A percentile compares a stretch with the other conserved stretches of the same genome.
These are phyloP conservation scores for Caenorhabditis plicata DNA, from an alignment of 2,888 invertebrate species.

Conservation along the genomic window DNA sequence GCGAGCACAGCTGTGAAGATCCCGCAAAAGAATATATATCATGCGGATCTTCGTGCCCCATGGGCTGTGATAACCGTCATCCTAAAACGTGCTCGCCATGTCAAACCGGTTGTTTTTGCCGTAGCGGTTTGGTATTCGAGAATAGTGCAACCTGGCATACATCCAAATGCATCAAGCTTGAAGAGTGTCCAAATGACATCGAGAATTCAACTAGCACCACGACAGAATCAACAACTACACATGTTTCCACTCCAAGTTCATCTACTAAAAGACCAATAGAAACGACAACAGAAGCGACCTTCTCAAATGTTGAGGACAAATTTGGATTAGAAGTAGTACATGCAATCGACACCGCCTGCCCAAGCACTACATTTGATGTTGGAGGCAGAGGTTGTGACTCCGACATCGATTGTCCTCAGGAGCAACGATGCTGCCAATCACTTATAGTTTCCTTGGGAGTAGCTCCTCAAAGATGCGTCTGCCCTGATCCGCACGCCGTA, in stretches of 20 bases:
- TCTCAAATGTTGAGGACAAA: too few relatives aligned
- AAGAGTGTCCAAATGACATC: slow-evolving; percentile 35
- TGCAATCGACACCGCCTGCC: slow-evolving; percentile 23
- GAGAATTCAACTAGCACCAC: slow-evolving; percentile 5
- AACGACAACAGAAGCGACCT: slow-evolving; percentile 5
- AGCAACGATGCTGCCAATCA: slow-evolving; percentile 31
- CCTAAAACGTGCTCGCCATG: slow-evolving; percentile 57
- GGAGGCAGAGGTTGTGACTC: slow-evolving; percentile 39
- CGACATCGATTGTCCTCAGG: slow-evolving; percentile 44
- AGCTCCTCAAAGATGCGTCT: slow-evolving; percentile 46
- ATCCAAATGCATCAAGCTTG: slow-evolving; percentile 43
- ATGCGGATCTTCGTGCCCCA: slow-evolving; percentile 58
- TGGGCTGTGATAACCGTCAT: slow-evolving; percentile 57
- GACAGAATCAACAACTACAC: slow-evolving; percentile 6
- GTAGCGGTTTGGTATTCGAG: slow-evolving; percentile 45
- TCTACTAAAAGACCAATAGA: slow-evolving; percentile 3
- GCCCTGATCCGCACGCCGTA: slow-evolving; percentile 45
- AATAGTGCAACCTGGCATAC: slow-evolving; percentile 46
- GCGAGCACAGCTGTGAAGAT: slow-evolving; percentile 44
- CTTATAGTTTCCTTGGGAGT: slow-evolving; percentile 43
- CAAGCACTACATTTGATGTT: slow-evolving; percentile 43
- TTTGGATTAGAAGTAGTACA: slow-evolving; percentile 1
- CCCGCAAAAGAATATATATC: slow-evolving; percentile 46
- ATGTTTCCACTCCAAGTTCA: slow-evolving; percentile 4
- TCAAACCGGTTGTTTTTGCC: slow-evolving; percentile 59